A percentile compares a stretch with the other conserved stretches of the same genome.
Conservation (phyloP, 2,797 vertebrate genomes). For the Rhynchotus rufescens region DNA sequence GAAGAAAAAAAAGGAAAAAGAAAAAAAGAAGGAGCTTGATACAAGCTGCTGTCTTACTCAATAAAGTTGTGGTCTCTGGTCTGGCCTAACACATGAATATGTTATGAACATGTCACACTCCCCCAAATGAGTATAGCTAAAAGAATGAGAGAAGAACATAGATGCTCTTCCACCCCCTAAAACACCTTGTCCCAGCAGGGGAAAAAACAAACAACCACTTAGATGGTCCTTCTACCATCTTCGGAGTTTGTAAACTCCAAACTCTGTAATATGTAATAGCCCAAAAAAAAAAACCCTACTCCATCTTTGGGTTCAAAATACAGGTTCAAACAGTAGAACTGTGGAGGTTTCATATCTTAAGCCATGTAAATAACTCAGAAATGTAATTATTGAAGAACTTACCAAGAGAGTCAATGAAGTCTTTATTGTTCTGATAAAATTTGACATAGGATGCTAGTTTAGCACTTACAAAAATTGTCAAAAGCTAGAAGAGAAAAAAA, state of each 20-base stretch:
- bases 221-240: background rate
- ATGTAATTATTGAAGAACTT: slow-evolving; percentile 75
- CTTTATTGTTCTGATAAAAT: slow-evolving; percentile 99
- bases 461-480: slow-evolving; percentile 98
- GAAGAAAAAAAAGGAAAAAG: background rate
- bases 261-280: background rate
- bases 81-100: background rate
- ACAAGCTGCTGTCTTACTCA: background rate
- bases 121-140: background rate
- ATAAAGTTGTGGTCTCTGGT: background rate
- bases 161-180: background rate
- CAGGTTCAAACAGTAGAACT: background rate
- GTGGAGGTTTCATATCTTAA: background rate
- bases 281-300: background rate
- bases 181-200: background rate
- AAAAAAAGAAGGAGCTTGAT: background rate
- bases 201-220: background rate
- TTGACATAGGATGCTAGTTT: slow-evolving; percentile 95
- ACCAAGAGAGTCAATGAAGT: slow-evolving; percentile 99
- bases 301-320: background rate
- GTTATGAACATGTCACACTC: background rate
- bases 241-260: background rate
- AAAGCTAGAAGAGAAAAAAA: slow-evolving; percentile 82
- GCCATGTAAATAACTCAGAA: background rate
- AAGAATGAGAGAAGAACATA: background rate